Conservation (phyloP, 2,888 invertebrate species). For the Hofmannophila pseudospretella region DNA sequence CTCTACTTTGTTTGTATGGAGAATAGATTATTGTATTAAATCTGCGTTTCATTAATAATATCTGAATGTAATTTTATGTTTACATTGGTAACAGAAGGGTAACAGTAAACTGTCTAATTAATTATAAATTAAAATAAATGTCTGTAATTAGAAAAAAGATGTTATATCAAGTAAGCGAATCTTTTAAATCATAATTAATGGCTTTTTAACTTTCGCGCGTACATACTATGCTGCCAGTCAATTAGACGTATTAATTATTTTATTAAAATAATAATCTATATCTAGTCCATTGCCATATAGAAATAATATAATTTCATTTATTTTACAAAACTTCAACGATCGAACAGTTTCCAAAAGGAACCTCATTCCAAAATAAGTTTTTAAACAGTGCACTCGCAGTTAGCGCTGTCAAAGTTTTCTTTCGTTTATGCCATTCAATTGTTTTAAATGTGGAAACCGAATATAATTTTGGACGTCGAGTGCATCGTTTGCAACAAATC, state of each 20-base stretch:
- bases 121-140: too few relatives aligned
- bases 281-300: conserved; percentile 18
- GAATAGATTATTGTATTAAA: too few relatives aligned
- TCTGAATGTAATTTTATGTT: too few relatives aligned
- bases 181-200: too few relatives aligned
- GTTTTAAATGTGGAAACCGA: conserved; percentile 70
- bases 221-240: conserved; percentile 2
- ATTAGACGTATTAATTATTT: conserved; percentile 2
- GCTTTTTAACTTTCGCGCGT: neutral
- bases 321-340: conserved; percentile 17
- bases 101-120: too few relatives aligned
- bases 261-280: neutral
- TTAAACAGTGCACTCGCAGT: conserved; percentile 27
- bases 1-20: too few relatives aligned
- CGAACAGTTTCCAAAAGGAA: conserved; percentile 25
- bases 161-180: too few relatives aligned
- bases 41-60: too few relatives aligned
- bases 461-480: conserved; percentile 71
- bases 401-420: conserved; percentile 36
- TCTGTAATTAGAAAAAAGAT: too few relatives aligned
- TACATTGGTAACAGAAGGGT: too few relatives aligned
- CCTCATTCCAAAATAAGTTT: conserved; percentile 37
- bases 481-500: conserved; percentile 74
- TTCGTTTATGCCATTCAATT: conserved; percentile 38
- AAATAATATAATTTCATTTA: conserved; percentile 24